These are phyloP conservation scores for Pelodytes ibericus DNA, from an alignment of 2,797 vertebrate species.

Conservation along the genomic window DNA sequence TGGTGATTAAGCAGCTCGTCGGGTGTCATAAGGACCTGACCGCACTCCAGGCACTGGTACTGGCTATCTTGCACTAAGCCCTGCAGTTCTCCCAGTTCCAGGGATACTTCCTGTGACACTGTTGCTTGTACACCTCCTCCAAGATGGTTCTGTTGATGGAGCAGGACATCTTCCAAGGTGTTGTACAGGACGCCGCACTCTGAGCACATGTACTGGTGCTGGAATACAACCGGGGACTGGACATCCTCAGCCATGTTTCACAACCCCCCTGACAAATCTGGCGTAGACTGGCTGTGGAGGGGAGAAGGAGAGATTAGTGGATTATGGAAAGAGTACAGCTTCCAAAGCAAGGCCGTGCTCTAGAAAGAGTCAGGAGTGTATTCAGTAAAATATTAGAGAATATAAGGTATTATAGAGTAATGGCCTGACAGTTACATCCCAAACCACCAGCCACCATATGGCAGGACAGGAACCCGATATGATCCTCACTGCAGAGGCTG, in stretches of 20 bases:
- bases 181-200: slow-evolving; percentile 89
- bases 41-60: slow-evolving; percentile 92
- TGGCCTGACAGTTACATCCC: too few relatives aligned
- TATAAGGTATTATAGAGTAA: too few relatives aligned
- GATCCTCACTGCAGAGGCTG: too few relatives aligned
- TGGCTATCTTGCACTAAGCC: slow-evolving; percentile 77
- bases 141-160: slow-evolving; percentile 84
- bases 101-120: slow-evolving; percentile 72
- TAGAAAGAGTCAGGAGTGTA: too few relatives aligned
- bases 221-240: slow-evolving; percentile 61
- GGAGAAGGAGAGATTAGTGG: neutral
- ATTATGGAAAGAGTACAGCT: too few relatives aligned
- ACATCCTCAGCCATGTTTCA: slow-evolving; percentile 37
- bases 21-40: slow-evolving; percentile 79
- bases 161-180: slow-evolving; percentile 87
- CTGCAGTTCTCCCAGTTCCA: slow-evolving; percentile 62
- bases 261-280: too few relatives aligned
- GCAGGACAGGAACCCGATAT: too few relatives aligned
- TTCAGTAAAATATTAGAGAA: too few relatives aligned
- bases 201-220: slow-evolving; percentile 94
- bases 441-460: too few relatives aligned
- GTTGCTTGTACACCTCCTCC: slow-evolving; percentile 81
- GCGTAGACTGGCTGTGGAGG: neutral
- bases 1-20: slow-evolving; percentile 87
- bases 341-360: too few relatives aligned